Evolutionary conservation across 2,888 invertebrate genomes (phyloP).

Genomic region (Gastrophysa polygoni): DNA sequence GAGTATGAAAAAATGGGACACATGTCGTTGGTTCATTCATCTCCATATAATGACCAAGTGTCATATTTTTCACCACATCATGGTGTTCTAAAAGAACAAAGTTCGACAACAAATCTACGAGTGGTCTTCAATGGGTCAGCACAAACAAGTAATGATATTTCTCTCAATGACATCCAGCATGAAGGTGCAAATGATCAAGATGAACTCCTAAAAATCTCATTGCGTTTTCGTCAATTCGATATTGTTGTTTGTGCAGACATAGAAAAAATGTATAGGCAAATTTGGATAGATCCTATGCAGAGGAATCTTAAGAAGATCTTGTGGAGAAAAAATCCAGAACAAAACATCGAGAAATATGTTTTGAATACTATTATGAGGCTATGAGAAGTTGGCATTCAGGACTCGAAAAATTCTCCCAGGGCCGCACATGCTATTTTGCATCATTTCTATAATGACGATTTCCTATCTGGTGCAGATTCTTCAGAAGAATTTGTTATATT

Average conservation of each 20-base stretch:
- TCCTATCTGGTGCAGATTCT: conserved; percentile 34
- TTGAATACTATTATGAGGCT: conserved; percentile 45
- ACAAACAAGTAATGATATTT: background rate
- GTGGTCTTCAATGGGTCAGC: conserved; percentile 42
- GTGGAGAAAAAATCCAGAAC: conserved; percentile 41
- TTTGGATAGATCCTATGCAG: conserved; percentile 31
- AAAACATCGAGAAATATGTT: conserved; percentile 31
- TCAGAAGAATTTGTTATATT: conserved; percentile 25
- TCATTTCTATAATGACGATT: conserved; percentile 46
- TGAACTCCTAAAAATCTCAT: background rate
- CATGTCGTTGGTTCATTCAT: conserved; percentile 13
- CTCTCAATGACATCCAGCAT: background rate
- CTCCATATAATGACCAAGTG: background rate
- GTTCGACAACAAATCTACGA: conserved; percentile 14
- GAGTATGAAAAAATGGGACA: conserved; percentile 25
- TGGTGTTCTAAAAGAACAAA: conserved; percentile 17
- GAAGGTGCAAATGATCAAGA: background rate
- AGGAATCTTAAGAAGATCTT: conserved; percentile 45
- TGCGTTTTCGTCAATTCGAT: conserved; percentile 32
- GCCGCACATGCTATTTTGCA: conserved; percentile 24
- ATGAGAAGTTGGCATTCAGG: conserved; percentile 34
- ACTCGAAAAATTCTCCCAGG: conserved; percentile 22
- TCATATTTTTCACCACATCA: conserved; percentile 25
- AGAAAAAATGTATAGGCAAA: conserved; percentile 51
- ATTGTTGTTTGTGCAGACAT: conserved; percentile 49